Base-by-base conservation (phyloP, 2,113 vertebrate species). In the Ellobius talpinus region DNA sequence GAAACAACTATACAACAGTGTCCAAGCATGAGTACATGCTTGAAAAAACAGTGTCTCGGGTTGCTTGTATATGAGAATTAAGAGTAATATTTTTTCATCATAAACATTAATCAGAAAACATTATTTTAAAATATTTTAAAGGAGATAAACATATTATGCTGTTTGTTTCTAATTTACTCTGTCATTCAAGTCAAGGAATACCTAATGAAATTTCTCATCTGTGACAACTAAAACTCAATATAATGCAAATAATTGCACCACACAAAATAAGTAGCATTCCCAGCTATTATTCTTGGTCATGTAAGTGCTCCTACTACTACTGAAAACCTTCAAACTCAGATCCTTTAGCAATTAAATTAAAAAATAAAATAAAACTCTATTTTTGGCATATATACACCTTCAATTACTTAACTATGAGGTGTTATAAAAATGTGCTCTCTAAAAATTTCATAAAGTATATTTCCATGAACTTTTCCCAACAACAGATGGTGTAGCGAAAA, bases 401-500 rank as follows among this genome's bases (percentile, higher is more conserved):
- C 50, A 21, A n/a, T 31, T 87, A n/a, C 65, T 87, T 81, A 42
- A 82, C 31, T 70, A 79, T 2, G 0, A 26, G 29, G 58, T 72
- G 6, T 52, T 91, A 21, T 47, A 31, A 74, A 52, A 84, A 5
- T 42, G 21, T 11, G 19, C 39, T 65, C 76, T 72, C 31, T 14
- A 77, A 50, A 78, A 66, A 90, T 29, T 42, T 24, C 58, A 29
- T 42, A 55, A 92, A 77, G 82, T 74, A 42, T 52, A 29, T 77
- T 74, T 26, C 19, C 50, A 29, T 29, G 0, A 66, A 33, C 55
- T 81, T 65, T 39, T 14, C 76, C 36, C 39, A 77, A 52, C 23
- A 98, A 42, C 52, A 87, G 72, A 96, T 89, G 72, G 89, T 42
- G 90, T 88, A 84, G 29, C 55, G 47, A 31, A 58, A 90, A 81